These are phyloP conservation scores for Rhimphoctona megacephalus DNA, from an alignment of 2,888 invertebrate species.

Conservation along the genomic window DNA sequence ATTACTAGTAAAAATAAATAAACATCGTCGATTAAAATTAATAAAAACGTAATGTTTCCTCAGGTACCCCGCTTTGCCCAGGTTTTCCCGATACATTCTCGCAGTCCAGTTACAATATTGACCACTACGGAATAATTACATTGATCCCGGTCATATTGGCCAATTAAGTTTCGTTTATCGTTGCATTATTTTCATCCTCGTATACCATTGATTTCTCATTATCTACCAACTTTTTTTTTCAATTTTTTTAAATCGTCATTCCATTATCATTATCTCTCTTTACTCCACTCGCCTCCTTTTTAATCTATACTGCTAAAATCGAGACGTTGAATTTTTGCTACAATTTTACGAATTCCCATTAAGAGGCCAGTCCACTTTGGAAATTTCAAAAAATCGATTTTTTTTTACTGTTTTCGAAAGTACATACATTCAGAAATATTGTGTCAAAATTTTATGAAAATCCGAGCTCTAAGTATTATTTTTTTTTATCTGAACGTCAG, in stretches of 20 bases:
- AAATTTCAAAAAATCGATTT: too few species aligned
- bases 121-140: constrained; percentile 56
- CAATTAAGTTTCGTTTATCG: constrained; percentile 67
- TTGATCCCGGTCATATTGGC: constrained; percentile 56
- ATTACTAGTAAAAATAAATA: background rate
- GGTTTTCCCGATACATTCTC: constrained; percentile 1
- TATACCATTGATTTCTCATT: constrained; percentile 50
- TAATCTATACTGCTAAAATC: background rate
- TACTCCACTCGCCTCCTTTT: background rate
- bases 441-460: too few species aligned
- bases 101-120: constrained; percentile 19
- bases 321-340: background rate
- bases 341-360: background rate
- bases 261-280: background rate
- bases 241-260: constrained; percentile 3
- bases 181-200: constrained; percentile 38
- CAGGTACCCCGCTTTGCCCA: background rate
- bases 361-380: too few species aligned
- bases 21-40: background rate
- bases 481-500: too few species aligned
- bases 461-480: too few species aligned
- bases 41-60: background rate
- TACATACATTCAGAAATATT: too few species aligned
- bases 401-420: too few species aligned
- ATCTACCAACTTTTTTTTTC: constrained; percentile 19